Evolutionary conservation across 1,140 invertebrate genomes (phyloP), one percentile per base, ranked within the genome.

Genomic region (Panulirus ornatus): DNA sequence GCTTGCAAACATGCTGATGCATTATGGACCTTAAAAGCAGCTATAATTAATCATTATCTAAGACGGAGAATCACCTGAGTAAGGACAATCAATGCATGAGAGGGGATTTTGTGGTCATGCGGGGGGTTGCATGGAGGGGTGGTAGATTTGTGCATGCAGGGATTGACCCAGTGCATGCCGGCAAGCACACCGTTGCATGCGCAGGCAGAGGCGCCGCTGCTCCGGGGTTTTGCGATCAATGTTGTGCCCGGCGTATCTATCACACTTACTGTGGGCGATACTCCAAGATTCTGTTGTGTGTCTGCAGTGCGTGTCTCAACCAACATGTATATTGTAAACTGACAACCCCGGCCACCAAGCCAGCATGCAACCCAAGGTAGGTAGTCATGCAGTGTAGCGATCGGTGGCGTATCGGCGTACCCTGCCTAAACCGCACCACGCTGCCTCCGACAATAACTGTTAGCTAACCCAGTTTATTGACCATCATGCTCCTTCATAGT

Each of bases 111-210:
- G 75, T 63, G 75, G 75, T 81, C 66, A 30, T 66, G 63, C 38
- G 76, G 84, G 85, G 71, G 85, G 54, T 40, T 81, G 75, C 38
- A 66, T 78, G 85, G 85, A 88, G 85, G 85, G 85, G 85, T 88
- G 75, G 85, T 88, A 81, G 85, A 88, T 88, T 88, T 88, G 75
- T 88, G 85, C 85, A 88, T 88, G 85, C 85, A 88, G 76, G 85
- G 85, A 88, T 88, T 88, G 85, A 88, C 85, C 85, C 85, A 88
- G 85, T 88, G 85, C 85, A 88, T 88, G 85, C 85, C 85, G 85
- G 85, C 85, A 88, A 88, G 85, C 85, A 88, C 85, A 88, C 75
- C 85, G 85, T 81, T 88, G 85, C 85, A 88, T 88, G 85, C 85
- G 85, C 85, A 88, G 85, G 85, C 85, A 88, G 85, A 42, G 19